Evolutionary conservation across 2,113 vertebrate genomes (phyloP), one percentile per base, ranked within the genome.

Genomic region (Herpetotheres cachinnans): DNA sequence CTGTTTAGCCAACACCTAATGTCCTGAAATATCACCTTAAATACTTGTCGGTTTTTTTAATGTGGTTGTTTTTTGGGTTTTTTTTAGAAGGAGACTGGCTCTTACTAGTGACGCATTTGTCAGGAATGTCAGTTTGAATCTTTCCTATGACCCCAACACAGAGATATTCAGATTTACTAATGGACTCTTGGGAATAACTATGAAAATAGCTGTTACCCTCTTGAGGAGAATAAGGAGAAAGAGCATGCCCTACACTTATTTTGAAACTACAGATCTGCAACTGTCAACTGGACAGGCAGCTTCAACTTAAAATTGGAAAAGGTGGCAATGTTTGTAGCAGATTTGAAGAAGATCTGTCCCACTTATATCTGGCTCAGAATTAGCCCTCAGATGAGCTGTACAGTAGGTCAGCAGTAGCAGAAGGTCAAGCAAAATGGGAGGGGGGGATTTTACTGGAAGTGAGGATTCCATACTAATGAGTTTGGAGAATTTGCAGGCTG

Each of bases 51-150:
- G 26, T 21, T 46, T 67, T 62, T 62, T 36, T 4, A n/a, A n/a
- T n/a, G n/a, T n/a, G n/a, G n/a, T 27, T 49, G 22, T 32, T 32
- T 26, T 22, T 24, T 38, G n/a, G n/a, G n/a, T 42, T 67, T 49
- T n/a, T 67, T 46, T 66, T 21, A 18, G 25, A 86, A 96, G 93
- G 49, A 89, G 52, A 86, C 50, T 71, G 82, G 79, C 86, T 69
- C 34, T 78, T n/a, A 52, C 40, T 67, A 52, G 42, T 93, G 70
- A 95, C 27, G 0, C 88, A 95, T 86, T 82, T 91, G 34, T 52
- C 71, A 90, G 94, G 95, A 97, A 98, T 96, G 95, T 79, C 47
- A 93, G 84, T 79, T 73, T 95, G 79, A 74, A 91, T 96, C 79
- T 96, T 97, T 95, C 92, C 91, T 97, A 66, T 95, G 93, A 96